Evolutionary conservation across 2,888 invertebrate genomes (phyloP).

Genomic region (Acanthococcus lagerstroemiae): DNA sequence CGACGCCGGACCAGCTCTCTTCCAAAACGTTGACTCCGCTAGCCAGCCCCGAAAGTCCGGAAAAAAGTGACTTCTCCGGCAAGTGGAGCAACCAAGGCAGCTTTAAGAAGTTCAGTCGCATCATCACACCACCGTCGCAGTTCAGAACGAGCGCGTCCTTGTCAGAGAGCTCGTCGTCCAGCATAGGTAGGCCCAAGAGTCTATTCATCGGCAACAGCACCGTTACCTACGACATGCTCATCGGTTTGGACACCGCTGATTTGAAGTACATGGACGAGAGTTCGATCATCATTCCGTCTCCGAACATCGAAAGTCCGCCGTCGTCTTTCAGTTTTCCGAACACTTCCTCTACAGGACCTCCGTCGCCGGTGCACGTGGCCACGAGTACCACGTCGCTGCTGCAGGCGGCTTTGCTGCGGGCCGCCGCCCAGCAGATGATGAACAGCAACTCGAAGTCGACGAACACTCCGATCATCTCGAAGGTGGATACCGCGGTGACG

Average conservation of each 20-base stretch:
- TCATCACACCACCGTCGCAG: slow-evolving; percentile 27
- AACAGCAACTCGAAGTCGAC: slow-evolving; percentile 39
- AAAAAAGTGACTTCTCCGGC: slow-evolving; percentile 8
- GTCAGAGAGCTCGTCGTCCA: slow-evolving; percentile 23
- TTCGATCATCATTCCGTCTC: slow-evolving; percentile 68
- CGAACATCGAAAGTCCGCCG: slow-evolving; percentile 66
- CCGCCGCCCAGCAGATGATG: slow-evolving; percentile 43
- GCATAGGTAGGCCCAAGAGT: slow-evolving; percentile 44
- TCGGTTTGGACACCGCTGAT: slow-evolving; percentile 75
- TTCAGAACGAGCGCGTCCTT: slow-evolving; percentile 13
- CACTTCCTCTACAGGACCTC: slow-evolving; percentile 41
- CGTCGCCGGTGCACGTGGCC: slow-evolving; percentile 46
- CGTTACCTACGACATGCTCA: slow-evolving; percentile 63
- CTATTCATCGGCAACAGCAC: slow-evolving; percentile 46
- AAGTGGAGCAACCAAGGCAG: slow-evolving; percentile 22
- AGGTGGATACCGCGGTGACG: slow-evolving; percentile 62
- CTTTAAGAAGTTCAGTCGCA: slow-evolving; percentile 11
- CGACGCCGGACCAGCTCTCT: slow-evolving; percentile 36
- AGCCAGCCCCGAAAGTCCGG: slow-evolving; percentile 37
- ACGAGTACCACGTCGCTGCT: slow-evolving; percentile 50
- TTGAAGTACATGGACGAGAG: slow-evolving; percentile 85
- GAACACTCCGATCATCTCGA: slow-evolving; percentile 43
- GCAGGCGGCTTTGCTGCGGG: slow-evolving; percentile 62
- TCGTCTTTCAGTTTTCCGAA: slow-evolving; percentile 53
- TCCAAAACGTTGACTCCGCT: slow-evolving; percentile 43